Conservation (phyloP, 2,888 invertebrate species). For the Alsophila aescularia region DNA sequence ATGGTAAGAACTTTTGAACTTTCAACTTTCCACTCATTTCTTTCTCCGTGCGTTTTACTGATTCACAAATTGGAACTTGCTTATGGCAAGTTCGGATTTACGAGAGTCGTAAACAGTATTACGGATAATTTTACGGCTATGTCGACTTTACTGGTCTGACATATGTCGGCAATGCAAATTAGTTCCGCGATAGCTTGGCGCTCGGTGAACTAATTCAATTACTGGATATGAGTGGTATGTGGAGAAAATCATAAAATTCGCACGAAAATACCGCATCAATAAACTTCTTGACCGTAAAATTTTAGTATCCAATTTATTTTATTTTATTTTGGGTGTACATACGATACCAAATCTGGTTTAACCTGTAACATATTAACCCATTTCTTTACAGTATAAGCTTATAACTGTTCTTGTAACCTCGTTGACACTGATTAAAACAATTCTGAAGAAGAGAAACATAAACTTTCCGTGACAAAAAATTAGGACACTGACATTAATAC, state of each 20-base stretch:
- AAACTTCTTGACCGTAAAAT: too few species aligned
- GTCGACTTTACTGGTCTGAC: conserved; percentile 25
- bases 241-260: not conserved
- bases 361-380: too few species aligned
- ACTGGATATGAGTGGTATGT: not conserved
- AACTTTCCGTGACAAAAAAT: not conserved
- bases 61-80: conserved; percentile 17
- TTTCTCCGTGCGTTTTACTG: too few species aligned
- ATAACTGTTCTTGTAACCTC: not conserved
- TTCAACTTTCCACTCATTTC: too few species aligned
- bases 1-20: too few species aligned
- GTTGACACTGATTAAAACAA: not conserved
- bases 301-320: too few species aligned
- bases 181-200: conserved; percentile 5
- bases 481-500: not conserved
- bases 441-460: not conserved
- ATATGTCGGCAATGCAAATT: conserved; percentile 26
- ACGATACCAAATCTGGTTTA: too few species aligned
- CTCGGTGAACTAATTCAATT: not conserved
- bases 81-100: conserved; percentile 20
- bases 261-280: not conserved
- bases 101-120: conserved; percentile 24
- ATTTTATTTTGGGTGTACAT: too few species aligned
- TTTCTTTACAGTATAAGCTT: too few species aligned
- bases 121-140: conserved; percentile 25